Base-by-base conservation (phyloP, 1,140 invertebrate species). In the Zelostemma sp. region DNA sequence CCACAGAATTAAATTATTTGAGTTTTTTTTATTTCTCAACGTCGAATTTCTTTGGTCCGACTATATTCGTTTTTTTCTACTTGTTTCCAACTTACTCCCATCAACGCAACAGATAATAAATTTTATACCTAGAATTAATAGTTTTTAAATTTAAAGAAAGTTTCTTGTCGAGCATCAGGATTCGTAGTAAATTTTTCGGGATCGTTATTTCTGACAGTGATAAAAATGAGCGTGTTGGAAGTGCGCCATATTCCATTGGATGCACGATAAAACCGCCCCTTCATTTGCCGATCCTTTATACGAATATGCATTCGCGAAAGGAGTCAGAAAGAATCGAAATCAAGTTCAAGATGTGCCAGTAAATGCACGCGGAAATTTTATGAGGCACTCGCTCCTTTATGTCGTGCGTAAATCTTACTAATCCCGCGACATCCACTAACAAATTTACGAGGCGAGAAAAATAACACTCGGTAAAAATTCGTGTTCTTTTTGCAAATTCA, bases 331-430 rank as follows among this genome's bases (percentile, higher is more conserved):
- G 53, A 53, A 70, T 53, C 45, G 51, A 46, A 45, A 12, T 40
- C 48, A 49, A 63, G 41, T 71, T 40, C 55, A 43, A 54, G 68
- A 69, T 50, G 59, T 58, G 65, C 53, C 31, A 43, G 16, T 50
- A 48, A 57, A 43, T 51, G 72, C 77, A 75, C 75, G 64, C 63
- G 68, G 59, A 78, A 80, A 69, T 83, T 83, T 83, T 82, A 81
- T 75, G 80, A 78, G 72, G 73, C 74, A 76, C 77, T 79, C 77
- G 73, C 67, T 62, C 74, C 73, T 81, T 83, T 83, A 83, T 77
- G 81, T 72, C 78, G 64, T 74, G 74, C 80, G 79, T 80, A 81
- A 83, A 82, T 81, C 75, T 79, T 73, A 71, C 80, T 83, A 83
- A 82, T 83, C 81, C 72, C 67, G 45, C 55, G 69, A 65, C 55